Evolutionary conservation across 1,140 invertebrate species (phyloP).

Genomic region (Melitaea cinxia): DNA sequence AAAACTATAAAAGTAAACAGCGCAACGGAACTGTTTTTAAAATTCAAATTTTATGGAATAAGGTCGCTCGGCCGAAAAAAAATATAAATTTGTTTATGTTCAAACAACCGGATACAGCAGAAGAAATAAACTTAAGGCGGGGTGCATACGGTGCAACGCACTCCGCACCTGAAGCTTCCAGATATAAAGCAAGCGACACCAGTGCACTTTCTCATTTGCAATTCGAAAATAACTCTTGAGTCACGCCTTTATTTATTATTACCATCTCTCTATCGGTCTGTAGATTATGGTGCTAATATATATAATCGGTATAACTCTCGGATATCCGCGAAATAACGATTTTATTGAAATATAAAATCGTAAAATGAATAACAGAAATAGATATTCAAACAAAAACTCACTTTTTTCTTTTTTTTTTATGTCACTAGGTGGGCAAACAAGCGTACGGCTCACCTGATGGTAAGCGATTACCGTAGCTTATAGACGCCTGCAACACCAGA

Average conservation of each 20-base stretch:
- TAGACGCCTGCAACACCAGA: no score
- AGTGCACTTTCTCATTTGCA: slow-evolving; percentile 73
- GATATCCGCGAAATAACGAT: slow-evolving; percentile 2
- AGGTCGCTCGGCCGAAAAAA: slow-evolving; percentile 12
- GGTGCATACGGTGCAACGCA: slow-evolving; percentile 39
- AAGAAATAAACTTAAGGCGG: slow-evolving; percentile 37
- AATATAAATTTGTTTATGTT: slow-evolving; percentile 34
- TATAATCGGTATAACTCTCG: slow-evolving; percentile 13
- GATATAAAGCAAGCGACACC: slow-evolving; percentile 11
- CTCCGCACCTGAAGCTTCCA: slow-evolving; percentile 37
- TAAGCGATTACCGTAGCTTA: no score
- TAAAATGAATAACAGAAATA: no score
- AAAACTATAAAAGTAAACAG: slow-evolving; percentile 5
- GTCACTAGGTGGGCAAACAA: no score
- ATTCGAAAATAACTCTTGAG: slow-evolving; percentile 74
- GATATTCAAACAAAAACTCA: no score
- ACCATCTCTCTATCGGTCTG: slow-evolving; percentile 44
- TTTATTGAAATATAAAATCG: no score
- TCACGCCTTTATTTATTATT: slow-evolving; percentile 71
- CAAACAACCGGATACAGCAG: slow-evolving; percentile 40
- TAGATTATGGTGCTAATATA: slow-evolving; percentile 22
- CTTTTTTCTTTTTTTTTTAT: no score
- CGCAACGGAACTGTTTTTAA: neutral
- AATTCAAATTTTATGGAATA: slow-evolving; percentile 16
- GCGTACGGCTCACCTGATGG: no score